Evolutionary conservation across 2,113 vertebrate genomes (phyloP).

Genomic region (Tauraco erythrolophus): DNA sequence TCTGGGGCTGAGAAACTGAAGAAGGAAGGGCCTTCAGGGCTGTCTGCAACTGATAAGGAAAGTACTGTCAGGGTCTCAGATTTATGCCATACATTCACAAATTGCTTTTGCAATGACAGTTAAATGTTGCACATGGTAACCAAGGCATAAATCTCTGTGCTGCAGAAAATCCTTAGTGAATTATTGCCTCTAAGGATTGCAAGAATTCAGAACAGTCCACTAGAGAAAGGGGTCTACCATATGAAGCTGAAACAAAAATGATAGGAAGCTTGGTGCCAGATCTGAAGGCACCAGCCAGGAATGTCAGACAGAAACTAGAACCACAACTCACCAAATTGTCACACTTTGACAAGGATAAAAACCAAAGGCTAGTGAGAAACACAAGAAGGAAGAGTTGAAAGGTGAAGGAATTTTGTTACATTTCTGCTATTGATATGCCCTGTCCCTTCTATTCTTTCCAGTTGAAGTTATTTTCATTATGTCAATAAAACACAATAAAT

Average conservation of each 20-base stretch:
- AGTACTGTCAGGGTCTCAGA: not conserved
- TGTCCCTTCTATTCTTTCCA: not conserved
- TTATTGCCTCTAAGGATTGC: not conserved
- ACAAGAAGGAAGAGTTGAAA: not conserved
- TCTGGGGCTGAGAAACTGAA: not conserved
- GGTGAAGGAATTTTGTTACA: not conserved
- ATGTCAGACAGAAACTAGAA: not conserved
- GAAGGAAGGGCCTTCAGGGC: not conserved
- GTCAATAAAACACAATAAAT: not conserved
- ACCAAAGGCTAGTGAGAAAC: not conserved
- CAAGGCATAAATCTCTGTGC: not conserved
- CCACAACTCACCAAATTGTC: not conserved
- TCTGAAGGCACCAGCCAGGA: not conserved
- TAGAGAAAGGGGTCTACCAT: not conserved
- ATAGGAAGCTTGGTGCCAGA: not conserved
- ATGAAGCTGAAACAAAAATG: not conserved
- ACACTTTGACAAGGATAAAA: not conserved
- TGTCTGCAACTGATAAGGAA: not conserved
- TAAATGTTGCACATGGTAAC: not conserved
- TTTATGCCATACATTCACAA: not conserved
- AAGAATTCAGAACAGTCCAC: not conserved
- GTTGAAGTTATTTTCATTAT: not conserved
- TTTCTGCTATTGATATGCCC: not conserved
- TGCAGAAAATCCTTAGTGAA: not conserved
- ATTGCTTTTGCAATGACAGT: not conserved